Conservation (phyloP, 2,113 vertebrate species). For the Vanacampus margaritifer region DNA sequence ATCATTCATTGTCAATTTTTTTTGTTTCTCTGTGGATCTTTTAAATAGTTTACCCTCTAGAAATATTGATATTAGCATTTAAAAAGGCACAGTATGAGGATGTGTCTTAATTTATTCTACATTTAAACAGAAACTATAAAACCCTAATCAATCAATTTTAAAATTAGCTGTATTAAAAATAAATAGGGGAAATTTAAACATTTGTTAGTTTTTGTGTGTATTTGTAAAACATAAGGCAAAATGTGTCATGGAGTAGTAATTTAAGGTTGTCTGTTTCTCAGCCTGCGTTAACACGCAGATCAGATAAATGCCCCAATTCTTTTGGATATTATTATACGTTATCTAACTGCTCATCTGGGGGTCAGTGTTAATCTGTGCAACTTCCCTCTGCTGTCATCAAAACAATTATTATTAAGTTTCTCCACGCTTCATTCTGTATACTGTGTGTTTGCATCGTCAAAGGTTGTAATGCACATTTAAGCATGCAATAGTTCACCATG, state of each 20-base stretch:
- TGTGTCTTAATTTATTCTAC: too few relatives aligned
- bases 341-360: constrained; percentile 35
- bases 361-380: constrained; percentile 30
- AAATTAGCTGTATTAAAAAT: background rate
- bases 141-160: background rate
- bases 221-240: background rate
- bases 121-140: too few relatives aligned
- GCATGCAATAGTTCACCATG: too few relatives aligned
- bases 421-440: constrained; percentile 2
- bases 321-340: constrained; percentile 32
- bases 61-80: too few relatives aligned
- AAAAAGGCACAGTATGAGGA: background rate
- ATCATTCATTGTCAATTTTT: too few relatives aligned
- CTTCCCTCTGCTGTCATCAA: constrained; percentile 13
- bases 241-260: background rate
- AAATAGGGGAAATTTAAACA: background rate
- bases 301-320: constrained; percentile 35
- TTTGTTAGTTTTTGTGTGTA: background rate
- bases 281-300: constrained; percentile 21
- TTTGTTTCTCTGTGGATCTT: too few relatives aligned
- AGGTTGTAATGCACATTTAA: too few relatives aligned
- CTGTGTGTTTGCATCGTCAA: background rate
- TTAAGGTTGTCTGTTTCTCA: background rate
- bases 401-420: background rate
- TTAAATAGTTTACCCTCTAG: too few relatives aligned